Evolutionary conservation across 1,140 invertebrate genomes (phyloP).

Genomic region (Goniozus legneri): DNA sequence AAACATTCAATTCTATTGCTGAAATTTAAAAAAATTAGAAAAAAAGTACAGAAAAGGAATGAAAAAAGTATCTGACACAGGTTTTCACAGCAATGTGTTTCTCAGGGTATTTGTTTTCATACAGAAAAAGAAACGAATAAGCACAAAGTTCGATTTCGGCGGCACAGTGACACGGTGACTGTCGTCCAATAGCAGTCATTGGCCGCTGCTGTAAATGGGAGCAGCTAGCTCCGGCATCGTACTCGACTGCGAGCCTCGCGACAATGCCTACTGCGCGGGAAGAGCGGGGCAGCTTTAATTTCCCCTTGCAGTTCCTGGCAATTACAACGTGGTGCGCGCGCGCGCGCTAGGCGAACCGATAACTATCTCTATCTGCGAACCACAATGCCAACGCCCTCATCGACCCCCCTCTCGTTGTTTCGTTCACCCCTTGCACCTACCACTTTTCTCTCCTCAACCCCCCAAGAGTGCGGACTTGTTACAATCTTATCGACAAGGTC

Average conservation of each 20-base stretch:
- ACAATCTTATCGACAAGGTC: no score
- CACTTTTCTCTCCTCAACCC: constrained; percentile 11
- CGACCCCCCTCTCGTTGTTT: constrained; percentile 26
- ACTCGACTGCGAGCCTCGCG: constrained; percentile 36
- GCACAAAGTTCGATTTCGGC: constrained; percentile 34
- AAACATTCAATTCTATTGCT: no score
- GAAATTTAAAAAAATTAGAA: no score
- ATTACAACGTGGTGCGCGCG: constrained; percentile 46
- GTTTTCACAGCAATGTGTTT: no score
- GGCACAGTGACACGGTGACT: constrained; percentile 49
- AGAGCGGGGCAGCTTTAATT: constrained; percentile 50
- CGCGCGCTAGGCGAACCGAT: no score
- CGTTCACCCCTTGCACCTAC: constrained; percentile 26
- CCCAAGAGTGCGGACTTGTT: background rate
- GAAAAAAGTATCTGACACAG: background rate
- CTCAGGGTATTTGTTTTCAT: no score
- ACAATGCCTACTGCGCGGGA: constrained; percentile 47
- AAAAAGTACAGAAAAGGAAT: background rate
- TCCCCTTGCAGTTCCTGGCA: constrained; percentile 50
- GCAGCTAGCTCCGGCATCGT: constrained; percentile 24
- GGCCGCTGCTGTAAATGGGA: background rate
- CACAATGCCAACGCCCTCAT: constrained; percentile 41
- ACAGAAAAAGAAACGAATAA: background rate
- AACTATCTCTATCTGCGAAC: constrained; percentile 48
- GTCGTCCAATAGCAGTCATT: constrained; percentile 22